Evolutionary conservation across 2,888 invertebrate species (phyloP).

Genomic region (Diaperis boleti): DNA sequence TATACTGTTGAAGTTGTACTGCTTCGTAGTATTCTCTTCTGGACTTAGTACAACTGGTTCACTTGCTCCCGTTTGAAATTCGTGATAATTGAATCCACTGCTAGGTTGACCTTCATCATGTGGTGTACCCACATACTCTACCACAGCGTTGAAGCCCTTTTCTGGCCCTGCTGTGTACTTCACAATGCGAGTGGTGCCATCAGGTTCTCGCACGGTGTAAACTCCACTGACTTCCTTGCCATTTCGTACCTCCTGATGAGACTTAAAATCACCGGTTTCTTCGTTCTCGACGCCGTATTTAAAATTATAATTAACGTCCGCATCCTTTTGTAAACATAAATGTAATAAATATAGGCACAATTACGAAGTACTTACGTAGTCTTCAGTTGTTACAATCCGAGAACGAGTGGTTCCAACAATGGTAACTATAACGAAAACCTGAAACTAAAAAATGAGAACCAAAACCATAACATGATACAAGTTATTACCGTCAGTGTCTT

Average conservation of each 20-base stretch:
- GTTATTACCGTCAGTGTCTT: not conserved
- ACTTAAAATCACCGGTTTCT: slow-evolving; percentile 56
- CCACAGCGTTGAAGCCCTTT: slow-evolving; percentile 55
- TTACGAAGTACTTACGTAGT: slow-evolving; percentile 7
- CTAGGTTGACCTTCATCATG: not conserved
- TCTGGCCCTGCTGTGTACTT: slow-evolving; percentile 54
- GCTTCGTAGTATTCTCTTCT: not conserved
- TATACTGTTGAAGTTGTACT: not conserved
- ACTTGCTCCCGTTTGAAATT: not conserved
- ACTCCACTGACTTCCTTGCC: slow-evolving; percentile 54
- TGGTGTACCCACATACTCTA: slow-evolving; percentile 48
- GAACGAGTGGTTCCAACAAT: not conserved
- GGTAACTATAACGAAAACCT: not conserved
- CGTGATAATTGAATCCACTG: not conserved
- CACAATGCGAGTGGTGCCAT: slow-evolving; percentile 56
- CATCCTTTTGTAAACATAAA: slow-evolving; percentile 1
- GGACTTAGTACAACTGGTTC: not conserved
- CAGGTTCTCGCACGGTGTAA: slow-evolving; percentile 56
- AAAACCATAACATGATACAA: not conserved
- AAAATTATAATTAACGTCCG: slow-evolving; percentile 53
- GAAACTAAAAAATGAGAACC: not conserved
- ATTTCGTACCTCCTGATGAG: slow-evolving; percentile 54
- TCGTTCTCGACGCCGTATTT: slow-evolving; percentile 56
- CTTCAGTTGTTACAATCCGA: not conserved
- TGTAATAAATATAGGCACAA: not conserved